These are phyloP conservation scores for Macrocentrus cingulum DNA, from an alignment of 1,140 invertebrate species.

Conservation along the genomic window DNA sequence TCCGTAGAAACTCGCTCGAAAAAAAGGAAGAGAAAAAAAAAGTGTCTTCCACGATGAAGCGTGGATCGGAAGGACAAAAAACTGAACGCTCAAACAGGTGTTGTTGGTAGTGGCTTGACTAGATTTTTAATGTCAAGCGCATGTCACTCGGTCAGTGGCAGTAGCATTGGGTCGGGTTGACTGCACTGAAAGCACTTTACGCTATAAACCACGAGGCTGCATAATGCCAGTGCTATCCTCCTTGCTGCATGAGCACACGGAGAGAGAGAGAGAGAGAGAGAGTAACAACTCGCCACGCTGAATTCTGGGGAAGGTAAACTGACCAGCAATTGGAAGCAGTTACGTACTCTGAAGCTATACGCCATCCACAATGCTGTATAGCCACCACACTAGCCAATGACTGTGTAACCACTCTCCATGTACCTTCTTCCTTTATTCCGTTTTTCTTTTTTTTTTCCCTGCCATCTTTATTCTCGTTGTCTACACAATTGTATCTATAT, in stretches of 20 bases:
- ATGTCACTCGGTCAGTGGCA: conserved; percentile 35
- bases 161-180: not conserved
- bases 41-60: too few relatives aligned
- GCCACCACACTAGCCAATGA: not conserved
- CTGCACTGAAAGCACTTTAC: conserved; percentile 32
- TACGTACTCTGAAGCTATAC: conserved; percentile 18
- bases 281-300: conserved; percentile 9
- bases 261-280: too few relatives aligned
- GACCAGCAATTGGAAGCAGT: conserved; percentile 20
- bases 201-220: conserved; percentile 40
- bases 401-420: too few relatives aligned
- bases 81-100: too few relatives aligned
- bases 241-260: too few relatives aligned
- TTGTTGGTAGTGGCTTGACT: too few relatives aligned
- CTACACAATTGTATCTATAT: not conserved
- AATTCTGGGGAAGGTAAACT: conserved; percentile 20
- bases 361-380: conserved; percentile 11
- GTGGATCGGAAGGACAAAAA: too few relatives aligned
- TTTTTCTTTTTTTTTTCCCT: not conserved
- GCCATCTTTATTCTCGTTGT: conserved; percentile 6
- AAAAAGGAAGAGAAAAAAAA: too few relatives aligned
- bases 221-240: conserved; percentile 27
- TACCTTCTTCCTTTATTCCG: not conserved
- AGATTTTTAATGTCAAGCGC: conserved; percentile 14
- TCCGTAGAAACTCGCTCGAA: too few relatives aligned